Evolutionary conservation across 2,888 invertebrate genomes (phyloP).

Genomic region (Drosophila austrosaltans): DNA sequence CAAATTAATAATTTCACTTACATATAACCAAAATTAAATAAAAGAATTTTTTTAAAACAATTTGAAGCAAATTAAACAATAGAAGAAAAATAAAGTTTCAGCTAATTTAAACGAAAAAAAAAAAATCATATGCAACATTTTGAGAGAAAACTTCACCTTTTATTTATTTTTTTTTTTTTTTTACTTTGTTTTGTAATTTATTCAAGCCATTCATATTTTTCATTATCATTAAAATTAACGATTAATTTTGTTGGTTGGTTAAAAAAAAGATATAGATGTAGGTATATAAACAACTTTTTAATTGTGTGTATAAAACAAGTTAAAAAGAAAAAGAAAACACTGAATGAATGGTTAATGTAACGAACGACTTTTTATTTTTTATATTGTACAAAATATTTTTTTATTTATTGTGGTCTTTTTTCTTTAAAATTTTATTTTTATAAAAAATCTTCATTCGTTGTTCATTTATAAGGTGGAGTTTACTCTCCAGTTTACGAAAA

Average conservation of each 20-base stretch:
- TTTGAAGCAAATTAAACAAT: conserved; percentile 54
- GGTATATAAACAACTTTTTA: conserved; percentile 44
- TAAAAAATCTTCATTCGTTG: conserved; percentile 74
- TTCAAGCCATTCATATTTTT: conserved; percentile 71
- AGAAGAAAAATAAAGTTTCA: conserved; percentile 19
- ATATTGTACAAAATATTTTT: conserved; percentile 63
- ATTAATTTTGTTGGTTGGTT: conserved; percentile 70
- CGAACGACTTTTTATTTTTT: conserved; percentile 67
- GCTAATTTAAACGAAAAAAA: not conserved
- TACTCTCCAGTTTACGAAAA: conserved; percentile 79
- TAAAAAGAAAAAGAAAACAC: conserved; percentile 69
- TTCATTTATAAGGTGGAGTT: conserved; percentile 83
- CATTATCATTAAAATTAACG: conserved; percentile 62
- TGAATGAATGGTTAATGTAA: conserved; percentile 78
- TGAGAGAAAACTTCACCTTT: conserved; percentile 84
- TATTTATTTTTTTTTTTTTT: conserved; percentile 43
- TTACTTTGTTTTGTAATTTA: conserved; percentile 35
- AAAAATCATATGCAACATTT: conserved; percentile 29
- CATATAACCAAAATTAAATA: conserved; percentile 35
- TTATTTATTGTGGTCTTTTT: conserved; percentile 37
- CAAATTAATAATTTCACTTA: conserved; percentile 49
- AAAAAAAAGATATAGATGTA: conserved; percentile 38
- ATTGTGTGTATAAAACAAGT: conserved; percentile 64
- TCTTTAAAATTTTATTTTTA: conserved; percentile 41
- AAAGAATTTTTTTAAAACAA: conserved; percentile 43